These are phyloP conservation scores for Thamnophis sirtalis DNA, from an alignment of 2,113 vertebrate genomes.

Conservation along the genomic window DNA sequence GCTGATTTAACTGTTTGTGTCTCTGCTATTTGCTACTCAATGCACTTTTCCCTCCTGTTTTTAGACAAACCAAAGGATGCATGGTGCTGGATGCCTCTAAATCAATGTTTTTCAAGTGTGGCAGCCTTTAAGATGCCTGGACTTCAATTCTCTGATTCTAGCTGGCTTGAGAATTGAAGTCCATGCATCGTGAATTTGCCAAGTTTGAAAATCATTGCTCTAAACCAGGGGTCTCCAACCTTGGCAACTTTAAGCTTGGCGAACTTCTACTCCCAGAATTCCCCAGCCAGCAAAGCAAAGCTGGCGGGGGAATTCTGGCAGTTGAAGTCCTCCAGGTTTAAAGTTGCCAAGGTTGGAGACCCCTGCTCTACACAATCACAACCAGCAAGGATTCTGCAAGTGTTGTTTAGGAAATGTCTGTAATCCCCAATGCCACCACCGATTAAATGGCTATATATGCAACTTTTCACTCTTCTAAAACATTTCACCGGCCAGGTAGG, in stretches of 20 bases:
- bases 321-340: too few species aligned
- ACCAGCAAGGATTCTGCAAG: neutral
- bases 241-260: too few species aligned
- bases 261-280: too few species aligned
- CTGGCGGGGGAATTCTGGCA: too few species aligned
- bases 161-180: neutral
- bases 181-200: neutral
- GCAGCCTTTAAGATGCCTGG: neutral
- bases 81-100: neutral
- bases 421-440: rapidly evolving
- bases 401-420: neutral
- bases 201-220: neutral
- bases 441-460: neutral
- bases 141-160: neutral
- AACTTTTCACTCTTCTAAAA: neutral
- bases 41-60: neutral
- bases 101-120: neutral
- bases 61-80: neutral
- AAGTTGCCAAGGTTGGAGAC: too few species aligned
- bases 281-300: too few species aligned
- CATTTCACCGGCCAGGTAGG: neutral
- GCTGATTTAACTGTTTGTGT: neutral
- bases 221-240: too few species aligned
- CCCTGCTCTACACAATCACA: neutral
- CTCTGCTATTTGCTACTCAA: neutral